Evolutionary conservation across 2,888 invertebrate species (phyloP), one percentile per base, ranked within the genome.

Genomic region (Acleris literana): DNA sequence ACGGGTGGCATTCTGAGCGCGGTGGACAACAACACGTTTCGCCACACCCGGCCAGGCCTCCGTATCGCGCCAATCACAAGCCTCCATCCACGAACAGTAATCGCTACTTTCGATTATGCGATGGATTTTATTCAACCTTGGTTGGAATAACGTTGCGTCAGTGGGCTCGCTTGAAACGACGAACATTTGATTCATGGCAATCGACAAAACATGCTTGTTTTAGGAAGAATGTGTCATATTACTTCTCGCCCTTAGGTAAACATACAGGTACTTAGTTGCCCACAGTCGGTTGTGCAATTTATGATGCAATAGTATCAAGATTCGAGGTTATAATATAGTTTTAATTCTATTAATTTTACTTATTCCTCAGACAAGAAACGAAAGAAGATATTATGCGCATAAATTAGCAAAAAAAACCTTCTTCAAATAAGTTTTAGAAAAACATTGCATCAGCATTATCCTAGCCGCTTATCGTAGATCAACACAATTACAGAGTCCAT

Each of bases 1-100:
- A 70, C 74, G 66, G 73, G 74, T 75, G 76, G 71, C 74, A 78
- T 84, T 87, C 81, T 69, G 73, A 78, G 71, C 73, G 71, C 72
- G 72, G 70, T 74, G 77, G 74, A 69, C 63, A 71, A 70, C 76
- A 80, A 81, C 84, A 82, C 80, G 90, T 86, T 87, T 77, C 82
- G 86, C 84, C 90, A 91, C 90, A 89, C 91, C 90, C 78, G 77
- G 88, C 87, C 92, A 85, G 87, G 91, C 92, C 92, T 83, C 90
- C 89, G 71, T 63, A 54, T 71, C 57, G 78, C 72, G 69, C 92
- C 92, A 92, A 92, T 92, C 88, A 80, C 74, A 75, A 68, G 74
- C 75, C 80, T 78, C 83, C 87, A 84, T 46, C 51, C 81, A 77
- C 83, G 74, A 79, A 81, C 83, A 74, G 81, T 79, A 84, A 87